These are phyloP conservation scores for Nemopilema nomurai DNA, from an alignment of 30 jellyfish, hydroid and myxozoan species.

Conservation along the genomic window DNA sequence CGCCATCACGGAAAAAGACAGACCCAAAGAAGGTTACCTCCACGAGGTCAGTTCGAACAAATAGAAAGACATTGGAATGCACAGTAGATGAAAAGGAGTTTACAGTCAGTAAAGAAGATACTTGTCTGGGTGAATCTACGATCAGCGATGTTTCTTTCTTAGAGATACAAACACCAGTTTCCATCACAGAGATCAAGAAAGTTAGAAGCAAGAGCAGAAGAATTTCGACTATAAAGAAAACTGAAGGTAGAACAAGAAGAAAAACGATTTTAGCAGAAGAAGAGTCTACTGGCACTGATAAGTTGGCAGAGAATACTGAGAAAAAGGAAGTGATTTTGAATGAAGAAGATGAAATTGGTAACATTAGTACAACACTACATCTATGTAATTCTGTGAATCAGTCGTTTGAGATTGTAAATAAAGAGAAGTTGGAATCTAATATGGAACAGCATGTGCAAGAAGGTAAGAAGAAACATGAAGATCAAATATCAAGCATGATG, in stretches of 20 bases:
- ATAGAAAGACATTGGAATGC: not conserved
- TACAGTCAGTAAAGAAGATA: not conserved
- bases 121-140: not conserved
- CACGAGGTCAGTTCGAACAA: not conserved
- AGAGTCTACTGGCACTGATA: not conserved
- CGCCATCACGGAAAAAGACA: not conserved
- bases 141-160: not conserved
- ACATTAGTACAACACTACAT: not conserved
- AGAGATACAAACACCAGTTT: not conserved
- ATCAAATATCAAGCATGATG: too few relatives aligned
- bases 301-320: not conserved
- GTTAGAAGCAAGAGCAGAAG: not conserved
- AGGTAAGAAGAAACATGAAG: too few relatives aligned
- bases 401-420: not conserved
- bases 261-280: not conserved
- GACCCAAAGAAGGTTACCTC: not conserved
- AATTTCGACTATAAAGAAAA: not conserved
- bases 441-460: too few relatives aligned
- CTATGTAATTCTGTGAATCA: not conserved
- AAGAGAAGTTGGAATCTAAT: not conserved
- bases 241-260: not conserved
- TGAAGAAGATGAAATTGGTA: not conserved
- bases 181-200: not conserved
- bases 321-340: not conserved
- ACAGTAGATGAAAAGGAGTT: not conserved